phyloP scores from a whole-genome alignment of 2,888 invertebrate species.

The Oxystoma pomonae region DNA sequence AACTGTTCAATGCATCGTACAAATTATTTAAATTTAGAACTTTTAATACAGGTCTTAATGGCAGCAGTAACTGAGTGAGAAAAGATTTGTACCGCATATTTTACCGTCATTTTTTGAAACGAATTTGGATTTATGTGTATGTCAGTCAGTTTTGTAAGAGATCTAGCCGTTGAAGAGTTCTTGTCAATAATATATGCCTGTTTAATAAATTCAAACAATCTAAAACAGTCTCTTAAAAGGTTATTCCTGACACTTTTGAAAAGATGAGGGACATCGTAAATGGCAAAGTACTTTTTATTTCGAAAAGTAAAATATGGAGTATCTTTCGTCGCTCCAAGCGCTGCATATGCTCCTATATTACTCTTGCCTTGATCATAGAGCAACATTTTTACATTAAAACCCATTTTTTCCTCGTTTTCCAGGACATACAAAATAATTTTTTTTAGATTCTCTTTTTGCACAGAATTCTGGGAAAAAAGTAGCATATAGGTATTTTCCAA shows the following conservation, averaged over 20 bases:
- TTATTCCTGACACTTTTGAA: no score
- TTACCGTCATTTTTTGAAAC: constrained; percentile 3
- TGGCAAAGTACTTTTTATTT: no score
- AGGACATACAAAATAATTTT: constrained; percentile 1
- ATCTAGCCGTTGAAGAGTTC: not conserved
- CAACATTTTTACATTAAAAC: not conserved
- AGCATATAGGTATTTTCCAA: constrained; percentile 7
- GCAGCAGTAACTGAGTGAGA: constrained; percentile 3
- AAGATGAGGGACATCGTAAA: no score
- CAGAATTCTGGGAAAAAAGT: constrained; percentile 2
- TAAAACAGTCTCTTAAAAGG: no score
- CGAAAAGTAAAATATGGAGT: no score
- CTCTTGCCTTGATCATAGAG: not conserved
- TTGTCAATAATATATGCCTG: constrained; percentile 7
- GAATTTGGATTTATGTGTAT: constrained; percentile 2
- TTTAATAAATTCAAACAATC: no score
- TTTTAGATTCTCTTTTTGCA: not conserved
- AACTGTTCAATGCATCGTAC: not conserved
- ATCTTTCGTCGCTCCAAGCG: no score
- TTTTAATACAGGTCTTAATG: not conserved
- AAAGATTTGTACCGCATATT: constrained; percentile 8
- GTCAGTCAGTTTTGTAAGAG: constrained; percentile 1
- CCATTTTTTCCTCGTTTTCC: not conserved
- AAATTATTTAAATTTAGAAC: not conserved
- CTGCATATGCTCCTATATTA: no score